Evolutionary conservation across 2,888 invertebrate genomes (phyloP).

Genomic region (Sinopyrophorus schimmeli): DNA sequence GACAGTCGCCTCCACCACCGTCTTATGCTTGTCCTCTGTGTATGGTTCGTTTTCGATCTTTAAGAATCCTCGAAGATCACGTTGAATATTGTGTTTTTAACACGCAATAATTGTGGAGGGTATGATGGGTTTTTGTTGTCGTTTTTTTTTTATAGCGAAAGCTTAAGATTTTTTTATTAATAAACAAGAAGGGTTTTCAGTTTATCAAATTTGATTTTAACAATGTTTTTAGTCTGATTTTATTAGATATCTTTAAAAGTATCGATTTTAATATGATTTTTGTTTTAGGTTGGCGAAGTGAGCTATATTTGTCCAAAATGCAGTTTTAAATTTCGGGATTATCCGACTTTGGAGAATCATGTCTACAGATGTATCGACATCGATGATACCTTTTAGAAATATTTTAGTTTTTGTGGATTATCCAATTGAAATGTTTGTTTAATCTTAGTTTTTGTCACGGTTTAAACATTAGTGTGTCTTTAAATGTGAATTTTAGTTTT

Average conservation of each 20-base stretch:
- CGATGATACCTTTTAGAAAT: too few species aligned
- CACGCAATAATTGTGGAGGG: constrained; percentile 6
- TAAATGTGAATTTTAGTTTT: too few species aligned
- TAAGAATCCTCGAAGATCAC: constrained; percentile 61
- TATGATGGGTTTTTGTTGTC: constrained; percentile 11
- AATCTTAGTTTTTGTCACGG: too few species aligned
- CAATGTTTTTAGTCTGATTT: too few species aligned
- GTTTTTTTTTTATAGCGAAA: not conserved
- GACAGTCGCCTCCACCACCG: constrained; percentile 54
- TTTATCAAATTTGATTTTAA: too few species aligned
- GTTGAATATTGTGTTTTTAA: constrained; percentile 56
- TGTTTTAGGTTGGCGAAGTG: constrained; percentile 9
- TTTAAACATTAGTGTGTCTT: too few species aligned
- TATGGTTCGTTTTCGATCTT: constrained; percentile 57
- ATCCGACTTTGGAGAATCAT: constrained; percentile 41
- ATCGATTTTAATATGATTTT: constrained; percentile 16
- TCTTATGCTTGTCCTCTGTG: constrained; percentile 64
- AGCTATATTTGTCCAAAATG: constrained; percentile 39
- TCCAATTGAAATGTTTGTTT: too few species aligned
- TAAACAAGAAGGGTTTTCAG: too few species aligned
- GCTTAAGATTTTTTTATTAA: not conserved
- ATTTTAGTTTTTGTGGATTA: too few species aligned
- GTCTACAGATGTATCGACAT: constrained; percentile 41
- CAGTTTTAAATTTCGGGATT: constrained; percentile 36
- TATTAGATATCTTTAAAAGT: not conserved